Percentiles rank a stretch among this genome's conserved stretches.
Evolutionary conservation across 1,140 invertebrate species (phyloP).

Genomic region (Dryas iulia): DNA sequence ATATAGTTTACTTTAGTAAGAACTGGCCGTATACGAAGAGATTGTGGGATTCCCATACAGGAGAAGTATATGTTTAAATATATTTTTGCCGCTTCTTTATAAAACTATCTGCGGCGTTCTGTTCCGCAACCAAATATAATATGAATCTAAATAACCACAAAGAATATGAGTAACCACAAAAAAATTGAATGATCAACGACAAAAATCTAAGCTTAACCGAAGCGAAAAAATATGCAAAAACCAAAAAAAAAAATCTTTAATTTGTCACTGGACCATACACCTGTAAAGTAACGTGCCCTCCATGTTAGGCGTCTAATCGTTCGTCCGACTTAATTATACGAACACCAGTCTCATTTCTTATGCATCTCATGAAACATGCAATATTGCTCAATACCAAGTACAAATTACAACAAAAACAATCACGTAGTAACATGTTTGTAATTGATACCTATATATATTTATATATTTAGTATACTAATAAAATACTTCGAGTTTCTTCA

Average conservation of each 20-base stretch:
- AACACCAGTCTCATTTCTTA: not conserved
- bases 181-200: not conserved
- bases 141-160: too few species aligned
- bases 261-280: not conserved
- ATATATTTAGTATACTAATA: too few species aligned
- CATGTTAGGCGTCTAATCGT: constrained; percentile 1
- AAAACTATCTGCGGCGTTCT: too few species aligned
- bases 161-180: too few species aligned
- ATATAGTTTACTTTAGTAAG: too few species aligned
- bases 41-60: too few species aligned
- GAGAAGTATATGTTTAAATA: too few species aligned
- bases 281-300: not conserved
- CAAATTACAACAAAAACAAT: not conserved
- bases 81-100: too few species aligned
- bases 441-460: not conserved
- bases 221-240: not conserved
- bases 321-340: not conserved
- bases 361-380: not conserved
- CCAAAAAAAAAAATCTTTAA: not conserved
- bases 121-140: too few species aligned
- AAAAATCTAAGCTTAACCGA: not conserved
- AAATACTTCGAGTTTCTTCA: too few species aligned
- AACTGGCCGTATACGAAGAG: too few species aligned
- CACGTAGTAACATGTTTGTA: not conserved
- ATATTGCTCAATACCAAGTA: not conserved